phyloP scores from a whole-genome alignment of 2,113 vertebrate genomes.

The Macrotus californicus region DNA sequence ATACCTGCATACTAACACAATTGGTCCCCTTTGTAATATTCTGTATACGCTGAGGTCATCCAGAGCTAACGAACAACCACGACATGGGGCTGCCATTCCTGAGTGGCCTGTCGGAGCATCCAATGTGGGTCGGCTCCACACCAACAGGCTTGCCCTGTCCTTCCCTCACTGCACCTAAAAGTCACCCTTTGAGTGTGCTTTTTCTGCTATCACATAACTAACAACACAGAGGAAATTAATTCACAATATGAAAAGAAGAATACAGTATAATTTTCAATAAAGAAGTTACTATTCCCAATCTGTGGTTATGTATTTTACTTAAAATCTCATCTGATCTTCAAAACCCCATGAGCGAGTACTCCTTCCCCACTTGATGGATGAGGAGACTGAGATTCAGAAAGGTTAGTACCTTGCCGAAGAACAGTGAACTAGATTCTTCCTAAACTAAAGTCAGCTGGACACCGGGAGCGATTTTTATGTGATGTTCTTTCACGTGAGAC shows the following conservation, averaged over 20 bases:
- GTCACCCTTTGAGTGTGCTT: background rate
- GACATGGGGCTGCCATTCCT: background rate
- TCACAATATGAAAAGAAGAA: background rate
- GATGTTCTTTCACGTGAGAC: background rate
- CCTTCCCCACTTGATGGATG: background rate
- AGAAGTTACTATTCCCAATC: background rate
- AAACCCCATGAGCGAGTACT: background rate
- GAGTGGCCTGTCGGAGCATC: background rate
- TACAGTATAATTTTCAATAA: background rate
- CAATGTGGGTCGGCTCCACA: background rate
- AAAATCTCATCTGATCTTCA: conserved; percentile 8
- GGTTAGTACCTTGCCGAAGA: background rate
- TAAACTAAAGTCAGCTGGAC: background rate
- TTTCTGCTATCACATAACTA: background rate
- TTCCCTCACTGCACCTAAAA: background rate
- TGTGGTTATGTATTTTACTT: background rate
- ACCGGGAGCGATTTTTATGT: background rate
- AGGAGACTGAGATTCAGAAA: background rate
- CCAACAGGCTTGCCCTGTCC: background rate
- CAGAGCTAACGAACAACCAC: background rate
- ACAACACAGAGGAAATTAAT: background rate
- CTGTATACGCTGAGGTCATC: background rate
- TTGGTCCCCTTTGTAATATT: background rate
- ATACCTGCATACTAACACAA: background rate
- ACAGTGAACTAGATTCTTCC: background rate